Evolutionary conservation across 2,113 vertebrate species (phyloP).

Genomic region (Naja naja): DNA sequence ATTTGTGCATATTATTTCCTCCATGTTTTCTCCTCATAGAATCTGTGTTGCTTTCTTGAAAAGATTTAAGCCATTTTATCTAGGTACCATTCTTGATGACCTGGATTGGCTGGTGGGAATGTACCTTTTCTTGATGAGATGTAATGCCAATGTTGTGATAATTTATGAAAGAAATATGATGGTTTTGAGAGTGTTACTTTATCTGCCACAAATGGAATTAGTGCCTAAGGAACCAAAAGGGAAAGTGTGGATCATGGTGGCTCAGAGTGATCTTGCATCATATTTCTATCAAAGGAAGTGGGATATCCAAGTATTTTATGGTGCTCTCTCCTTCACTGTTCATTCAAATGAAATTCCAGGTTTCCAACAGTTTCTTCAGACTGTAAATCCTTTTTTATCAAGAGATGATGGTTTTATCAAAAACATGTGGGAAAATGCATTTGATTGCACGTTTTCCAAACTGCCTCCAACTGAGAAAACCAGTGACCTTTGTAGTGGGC

Average conservation of each 20-base stretch:
- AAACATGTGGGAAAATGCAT: background rate
- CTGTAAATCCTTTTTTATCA: background rate
- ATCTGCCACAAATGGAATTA: background rate
- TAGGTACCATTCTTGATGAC: background rate
- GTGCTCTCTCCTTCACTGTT: background rate
- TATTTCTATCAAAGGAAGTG: background rate
- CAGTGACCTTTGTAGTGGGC: background rate
- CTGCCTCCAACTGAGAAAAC: background rate
- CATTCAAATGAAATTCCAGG: background rate
- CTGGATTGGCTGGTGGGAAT: background rate
- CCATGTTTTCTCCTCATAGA: background rate
- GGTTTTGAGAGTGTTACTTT: background rate
- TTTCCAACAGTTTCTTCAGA: conserved; percentile 6
- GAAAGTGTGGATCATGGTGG: conserved; percentile 5
- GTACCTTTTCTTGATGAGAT: background rate
- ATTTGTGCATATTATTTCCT: background rate
- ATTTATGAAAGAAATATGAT: background rate
- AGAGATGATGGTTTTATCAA: conserved; percentile 14
- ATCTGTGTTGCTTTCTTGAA: background rate
- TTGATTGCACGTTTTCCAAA: background rate
- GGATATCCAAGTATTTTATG: background rate
- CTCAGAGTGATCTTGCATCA: background rate
- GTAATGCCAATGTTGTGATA: conserved; percentile 1
- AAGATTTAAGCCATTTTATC: background rate
- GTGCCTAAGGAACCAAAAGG: background rate